Percentiles rank a stretch among this genome's conserved stretches.
Conservation (phyloP, 1,140 invertebrate genomes). For the Caenorhabditis brenneri region DNA sequence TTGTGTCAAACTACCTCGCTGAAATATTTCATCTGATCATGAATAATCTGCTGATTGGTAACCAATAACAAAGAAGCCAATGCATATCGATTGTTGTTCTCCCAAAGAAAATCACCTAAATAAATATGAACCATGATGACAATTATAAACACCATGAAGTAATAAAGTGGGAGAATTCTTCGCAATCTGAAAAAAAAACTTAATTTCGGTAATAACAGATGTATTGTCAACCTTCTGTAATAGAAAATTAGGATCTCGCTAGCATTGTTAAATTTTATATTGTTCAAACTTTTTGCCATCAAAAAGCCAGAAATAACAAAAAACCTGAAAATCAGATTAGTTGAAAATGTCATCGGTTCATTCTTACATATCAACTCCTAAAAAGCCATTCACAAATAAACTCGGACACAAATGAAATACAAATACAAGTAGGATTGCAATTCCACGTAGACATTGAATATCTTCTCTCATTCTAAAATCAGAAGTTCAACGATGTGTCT, state of each 20-base stretch:
- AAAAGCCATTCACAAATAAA: slow-evolving; percentile 5
- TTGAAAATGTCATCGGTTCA: background rate
- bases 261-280: background rate
- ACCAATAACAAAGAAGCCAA: slow-evolving; percentile 8
- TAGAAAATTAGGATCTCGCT: background rate
- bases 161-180: slow-evolving; percentile 42
- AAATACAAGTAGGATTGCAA: slow-evolving; percentile 21
- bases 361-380: slow-evolving; percentile 37
- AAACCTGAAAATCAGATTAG: background rate
- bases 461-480: background rate
- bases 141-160: background rate
- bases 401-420: slow-evolving; percentile 13
- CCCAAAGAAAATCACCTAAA: background rate
- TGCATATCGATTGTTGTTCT: background rate
- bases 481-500: background rate
- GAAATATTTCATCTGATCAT: background rate
- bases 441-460: slow-evolving; percentile 30
- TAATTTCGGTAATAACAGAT: background rate
- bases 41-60: background rate
- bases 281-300: background rate
- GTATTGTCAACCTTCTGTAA: slow-evolving; percentile 1
- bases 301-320: slow-evolving; percentile 44
- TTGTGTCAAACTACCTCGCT: background rate
- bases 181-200: background rate
- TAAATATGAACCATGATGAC: background rate